Base-by-base conservation (phyloP, 2,797 vertebrate genomes). In the Enteromius thamalakanensis region DNA sequence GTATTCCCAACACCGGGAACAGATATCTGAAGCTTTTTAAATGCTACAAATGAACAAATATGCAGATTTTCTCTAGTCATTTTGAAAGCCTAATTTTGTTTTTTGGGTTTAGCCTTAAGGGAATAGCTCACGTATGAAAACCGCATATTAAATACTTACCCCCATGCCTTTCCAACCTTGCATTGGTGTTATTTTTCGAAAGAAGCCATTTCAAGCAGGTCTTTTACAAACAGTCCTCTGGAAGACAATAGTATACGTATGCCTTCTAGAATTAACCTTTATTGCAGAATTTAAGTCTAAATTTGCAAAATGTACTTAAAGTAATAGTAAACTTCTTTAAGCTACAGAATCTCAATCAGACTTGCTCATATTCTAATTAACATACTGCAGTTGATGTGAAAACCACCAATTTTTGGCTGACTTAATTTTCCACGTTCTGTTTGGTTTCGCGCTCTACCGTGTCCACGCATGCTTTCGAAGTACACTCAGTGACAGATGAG, bases 21-120 rank as follows among this genome's bases (percentile, higher is more conserved):
- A 6, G 69, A 78, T 26, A 65, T 60, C 37, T 65, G 53, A 77
- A 75, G 71, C 60, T 7, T 69, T 58, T 76, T 76, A 83, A 83
- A 58, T 55, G 74, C 74, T 83, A 55, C 71, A 76, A 68, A 82
- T 76, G 4, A 65, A 37, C 60, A n/a, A 37, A 42, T 19, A 55
- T 76, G 23, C 15, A 40, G 17, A 53, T 29, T 26, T 19, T 9
- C 17, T 71, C 26, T 17, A 3, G 12, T 71, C 53, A 10, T 19
- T 47, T 58, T 8, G 21, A 4, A 32, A 64, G 34, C 34, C 62
- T 45, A 11, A 6, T 6, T 62, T 15, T 19, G 29, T n/a, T 53
- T 75, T 55, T 3, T 14, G 6, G 29, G 32, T 64, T 45, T 45
- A 42, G n/a, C 12, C 23, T 42, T 26, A 60, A 60, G 58, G 21